Percentiles rank a stretch among this genome's conserved stretches.
Conservation (phyloP, 2,797 vertebrate genomes). For the Linurgus olivaceus region DNA sequence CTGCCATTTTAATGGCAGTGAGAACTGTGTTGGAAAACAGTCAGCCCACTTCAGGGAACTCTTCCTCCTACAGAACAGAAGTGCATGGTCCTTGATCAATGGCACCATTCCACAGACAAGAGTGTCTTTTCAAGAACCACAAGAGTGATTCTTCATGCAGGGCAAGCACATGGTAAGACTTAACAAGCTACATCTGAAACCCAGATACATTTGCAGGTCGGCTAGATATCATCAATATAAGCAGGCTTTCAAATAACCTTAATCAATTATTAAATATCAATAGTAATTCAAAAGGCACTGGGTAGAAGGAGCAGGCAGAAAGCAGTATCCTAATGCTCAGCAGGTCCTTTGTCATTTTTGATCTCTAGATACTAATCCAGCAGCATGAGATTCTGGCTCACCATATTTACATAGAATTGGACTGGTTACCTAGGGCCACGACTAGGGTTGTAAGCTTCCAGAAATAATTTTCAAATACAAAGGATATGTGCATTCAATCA, state of each 20-base stretch:
- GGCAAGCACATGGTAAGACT: neutral
- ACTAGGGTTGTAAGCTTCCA: neutral
- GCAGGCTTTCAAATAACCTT: neutral
- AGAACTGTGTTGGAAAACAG: neutral
- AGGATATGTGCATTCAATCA: neutral
- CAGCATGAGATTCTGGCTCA: neutral
- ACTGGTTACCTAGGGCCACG: neutral
- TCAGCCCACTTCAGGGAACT: neutral
- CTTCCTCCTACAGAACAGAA: neutral
- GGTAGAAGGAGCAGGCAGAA: neutral
- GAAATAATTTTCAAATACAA: neutral
- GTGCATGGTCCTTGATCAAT: rapidly evolving
- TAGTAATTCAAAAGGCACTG: neutral
- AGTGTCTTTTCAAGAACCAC: too few species aligned
- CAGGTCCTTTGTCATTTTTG: neutral
- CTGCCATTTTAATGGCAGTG: neutral
- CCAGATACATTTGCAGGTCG: neutral
- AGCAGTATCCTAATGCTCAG: neutral
- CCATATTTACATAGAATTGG: neutral
- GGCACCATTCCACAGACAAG: neutral
- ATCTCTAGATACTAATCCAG: neutral
- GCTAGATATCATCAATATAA: neutral
- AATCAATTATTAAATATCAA: neutral
- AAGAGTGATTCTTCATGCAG: neutral
- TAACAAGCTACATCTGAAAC: neutral